phyloP scores from a whole-genome alignment of 2,797 vertebrate species.

The Lithobates sylvaticus region DNA sequence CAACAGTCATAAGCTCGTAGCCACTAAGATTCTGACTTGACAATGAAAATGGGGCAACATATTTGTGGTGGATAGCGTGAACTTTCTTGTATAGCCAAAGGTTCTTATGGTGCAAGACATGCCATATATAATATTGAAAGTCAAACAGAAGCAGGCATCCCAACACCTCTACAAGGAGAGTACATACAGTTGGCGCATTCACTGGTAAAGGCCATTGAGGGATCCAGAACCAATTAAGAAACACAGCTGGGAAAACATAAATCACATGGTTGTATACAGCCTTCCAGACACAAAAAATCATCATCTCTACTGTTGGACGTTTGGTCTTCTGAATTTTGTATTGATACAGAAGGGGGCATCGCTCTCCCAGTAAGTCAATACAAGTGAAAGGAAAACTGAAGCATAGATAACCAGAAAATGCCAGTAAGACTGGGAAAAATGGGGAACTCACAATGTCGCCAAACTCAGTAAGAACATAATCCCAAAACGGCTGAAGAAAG shows the following conservation, averaged over 20 bases:
- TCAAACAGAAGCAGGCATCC: constrained; percentile 79
- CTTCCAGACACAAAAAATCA: constrained; percentile 70
- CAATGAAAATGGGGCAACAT: constrained; percentile 78
- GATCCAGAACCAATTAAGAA: constrained; percentile 48
- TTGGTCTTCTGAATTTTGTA: constrained; percentile 79
- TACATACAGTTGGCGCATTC: constrained; percentile 42
- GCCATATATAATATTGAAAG: constrained; percentile 82
- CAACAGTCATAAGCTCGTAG: constrained; percentile 78
- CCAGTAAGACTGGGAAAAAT: constrained; percentile 73
- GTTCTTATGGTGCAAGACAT: constrained; percentile 76
- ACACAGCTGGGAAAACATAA: constrained; percentile 45
- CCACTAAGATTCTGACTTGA: constrained; percentile 77
- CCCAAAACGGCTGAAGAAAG: constrained; percentile 72
- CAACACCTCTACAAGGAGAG: constrained; percentile 69
- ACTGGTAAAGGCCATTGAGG: constrained; percentile 21
- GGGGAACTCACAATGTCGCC: constrained; percentile 71
- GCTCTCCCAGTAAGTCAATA: constrained; percentile 74
- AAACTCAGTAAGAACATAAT: constrained; percentile 65
- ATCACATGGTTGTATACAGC: constrained; percentile 60
- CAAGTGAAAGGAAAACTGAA: constrained; percentile 52
- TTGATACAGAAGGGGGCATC: constrained; percentile 67
- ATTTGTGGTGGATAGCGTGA: constrained; percentile 79
- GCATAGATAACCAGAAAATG: constrained; percentile 74
- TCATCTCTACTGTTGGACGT: constrained; percentile 71
- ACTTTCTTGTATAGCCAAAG: constrained; percentile 75